Base-by-base conservation (phyloP, 2,888 invertebrate genomes). In the Eupithecia insigniata region DNA sequence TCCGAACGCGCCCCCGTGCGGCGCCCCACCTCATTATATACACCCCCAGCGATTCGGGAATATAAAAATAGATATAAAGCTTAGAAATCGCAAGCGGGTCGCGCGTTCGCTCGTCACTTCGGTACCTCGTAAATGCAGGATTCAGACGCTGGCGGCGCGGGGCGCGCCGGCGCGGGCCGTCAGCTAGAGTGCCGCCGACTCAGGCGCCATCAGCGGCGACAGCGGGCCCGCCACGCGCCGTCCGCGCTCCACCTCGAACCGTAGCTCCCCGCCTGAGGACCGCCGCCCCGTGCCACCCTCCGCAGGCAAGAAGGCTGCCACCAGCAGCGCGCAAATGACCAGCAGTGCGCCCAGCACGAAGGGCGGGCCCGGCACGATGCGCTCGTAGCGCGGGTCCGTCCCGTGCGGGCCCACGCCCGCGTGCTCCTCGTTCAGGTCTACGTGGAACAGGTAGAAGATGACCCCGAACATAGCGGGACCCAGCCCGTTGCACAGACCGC, bases 381-480 rank as follows among this genome's bases (percentile, higher is more conserved):
- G 94, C 77, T 96, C 85, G 93, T 93, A 94, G 43, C 92, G 85
- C 18, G 92, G 90, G 78, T 84, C 88, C 6, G 84, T 43, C 18
- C 43, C 43, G 43, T 43, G 43, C 43, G 43, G 75, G 22, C 60
- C 28, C 43, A 80, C 78, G 65, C 46, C 51, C 7, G 87, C 89
- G 80, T 95, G 95, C 73, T 97, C 96, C 82, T 97, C 97, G 88
- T 98, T 98, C 85, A 99, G 95, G 94, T 99, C 98, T 79, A 99
- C 99, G 90, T 99, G 98, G 94, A 99, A 99, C 85, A 99, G 95
- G 94, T 99, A 99, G 95, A 99, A 99, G 84, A 99, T 98, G 80
- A 99, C 96, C 26, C 99, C 99, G 89, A 98, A 99, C 96, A 99
- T 97, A 61, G 99, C 99, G 0, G 99, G 99, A 0, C 99, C 99